Conservation (phyloP, 1,140 invertebrate genomes). For the Phymastichus coffea region DNA sequence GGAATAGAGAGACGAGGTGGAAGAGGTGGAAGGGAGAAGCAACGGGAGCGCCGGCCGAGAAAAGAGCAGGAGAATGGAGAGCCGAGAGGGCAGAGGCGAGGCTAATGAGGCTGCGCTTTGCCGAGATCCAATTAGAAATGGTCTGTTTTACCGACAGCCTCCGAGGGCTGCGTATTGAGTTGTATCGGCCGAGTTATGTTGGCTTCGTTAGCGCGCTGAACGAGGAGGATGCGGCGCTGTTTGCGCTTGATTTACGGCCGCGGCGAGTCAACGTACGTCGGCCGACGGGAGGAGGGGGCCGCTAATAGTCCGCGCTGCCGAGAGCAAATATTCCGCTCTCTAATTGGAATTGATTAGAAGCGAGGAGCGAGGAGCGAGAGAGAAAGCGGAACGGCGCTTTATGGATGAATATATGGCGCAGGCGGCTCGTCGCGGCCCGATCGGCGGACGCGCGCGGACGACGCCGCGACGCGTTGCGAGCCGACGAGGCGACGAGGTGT, state of each 20-base stretch:
- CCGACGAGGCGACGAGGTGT: too few relatives aligned
- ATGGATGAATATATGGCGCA: conserved; percentile 12
- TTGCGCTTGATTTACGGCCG: conserved; percentile 55
- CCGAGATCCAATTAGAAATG: conserved; percentile 55
- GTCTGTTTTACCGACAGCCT: conserved; percentile 58
- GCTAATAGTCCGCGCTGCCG: conserved; percentile 51
- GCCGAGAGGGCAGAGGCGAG: conserved; percentile 50
- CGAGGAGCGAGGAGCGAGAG: conserved; percentile 8
- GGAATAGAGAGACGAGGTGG: too few relatives aligned
- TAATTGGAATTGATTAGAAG: conserved; percentile 60
- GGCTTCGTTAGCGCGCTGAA: conserved; percentile 49
- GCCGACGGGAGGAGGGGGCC: conserved; percentile 25
- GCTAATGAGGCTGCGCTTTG: conserved; percentile 52
- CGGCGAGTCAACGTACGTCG: conserved; percentile 37
- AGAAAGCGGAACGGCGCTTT: conserved; percentile 27
- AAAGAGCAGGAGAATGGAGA: conserved; percentile 8
- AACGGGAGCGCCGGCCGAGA: too few relatives aligned
- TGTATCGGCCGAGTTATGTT: conserved; percentile 57
- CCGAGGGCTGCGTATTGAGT: conserved; percentile 52
- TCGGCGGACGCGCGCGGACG: too few relatives aligned
- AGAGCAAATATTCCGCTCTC: conserved; percentile 56
- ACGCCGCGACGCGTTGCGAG: too few relatives aligned
- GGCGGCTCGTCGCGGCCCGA: too few relatives aligned
- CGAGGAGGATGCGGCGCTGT: conserved; percentile 32
- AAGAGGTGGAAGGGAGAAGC: too few relatives aligned